phyloP scores from a whole-genome alignment of 1,140 invertebrate genomes.

The Pararge aegeria region DNA sequence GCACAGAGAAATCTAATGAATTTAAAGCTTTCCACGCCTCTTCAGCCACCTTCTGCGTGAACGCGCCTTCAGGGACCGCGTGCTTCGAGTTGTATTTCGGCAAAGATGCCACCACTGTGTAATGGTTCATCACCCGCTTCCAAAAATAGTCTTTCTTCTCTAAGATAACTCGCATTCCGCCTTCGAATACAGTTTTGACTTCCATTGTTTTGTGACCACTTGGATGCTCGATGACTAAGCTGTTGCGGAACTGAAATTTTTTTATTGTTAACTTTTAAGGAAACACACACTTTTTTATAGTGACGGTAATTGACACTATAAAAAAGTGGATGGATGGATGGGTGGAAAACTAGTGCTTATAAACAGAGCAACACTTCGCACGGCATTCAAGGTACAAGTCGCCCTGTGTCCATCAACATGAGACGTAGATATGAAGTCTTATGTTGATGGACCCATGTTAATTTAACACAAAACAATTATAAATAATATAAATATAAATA shows the following conservation, averaged over 20 bases:
- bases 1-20: conserved; percentile 53
- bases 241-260: conserved; percentile 60
- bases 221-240: conserved; percentile 44
- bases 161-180: conserved; percentile 50
- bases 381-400: no score
- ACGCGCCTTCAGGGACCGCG: conserved; percentile 35
- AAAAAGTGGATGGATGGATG: no score
- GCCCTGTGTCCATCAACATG: no score
- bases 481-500: no score
- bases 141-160: conserved; percentile 60
- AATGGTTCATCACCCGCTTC: conserved; percentile 61
- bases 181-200: conserved; percentile 54
- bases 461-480: no score
- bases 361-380: no score
- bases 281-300: not conserved
- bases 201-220: conserved; percentile 49
- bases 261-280: no score
- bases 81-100: conserved; percentile 44
- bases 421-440: no score
- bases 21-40: conserved; percentile 46
- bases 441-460: no score
- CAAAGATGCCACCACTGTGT: conserved; percentile 56
- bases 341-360: no score
- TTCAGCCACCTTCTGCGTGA: conserved; percentile 55
- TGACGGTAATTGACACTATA: no score